Percentiles rank a stretch among this genome's conserved stretches.
These are phyloP conservation scores for Anhinga anhinga DNA, from an alignment of 2,113 vertebrate species.

Conservation along the genomic window DNA sequence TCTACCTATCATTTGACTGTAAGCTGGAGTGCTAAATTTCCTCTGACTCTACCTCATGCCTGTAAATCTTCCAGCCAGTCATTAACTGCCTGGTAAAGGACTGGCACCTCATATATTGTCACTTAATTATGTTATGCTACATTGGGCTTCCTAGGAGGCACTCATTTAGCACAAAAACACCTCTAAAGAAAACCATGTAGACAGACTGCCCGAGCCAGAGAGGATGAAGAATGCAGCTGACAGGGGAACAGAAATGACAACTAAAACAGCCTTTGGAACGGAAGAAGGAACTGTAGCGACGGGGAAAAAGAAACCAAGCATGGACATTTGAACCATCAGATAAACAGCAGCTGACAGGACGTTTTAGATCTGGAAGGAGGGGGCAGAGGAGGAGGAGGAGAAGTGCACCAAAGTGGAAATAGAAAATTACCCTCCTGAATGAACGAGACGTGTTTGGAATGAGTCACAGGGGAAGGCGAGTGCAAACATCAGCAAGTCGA, in stretches of 20 bases:
- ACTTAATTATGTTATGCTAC: slow-evolving; percentile 73
- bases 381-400: slow-evolving; percentile 39
- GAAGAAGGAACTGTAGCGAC: slow-evolving; percentile 51
- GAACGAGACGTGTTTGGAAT: slow-evolving; percentile 66
- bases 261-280: slow-evolving; percentile 59
- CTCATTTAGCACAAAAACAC: slow-evolving; percentile 72
- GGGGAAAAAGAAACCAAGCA: slow-evolving; percentile 40
- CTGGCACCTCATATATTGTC: slow-evolving; percentile 73
- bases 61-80: slow-evolving; percentile 68
- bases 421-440: slow-evolving; percentile 69
- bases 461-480: slow-evolving; percentile 69
- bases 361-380: slow-evolving; percentile 58
- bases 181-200: slow-evolving; percentile 66
- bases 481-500: slow-evolving; percentile 67
- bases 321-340: slow-evolving; percentile 66
- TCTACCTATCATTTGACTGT: neutral
- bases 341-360: slow-evolving; percentile 68
- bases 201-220: slow-evolving; percentile 58
- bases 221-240: slow-evolving; percentile 64
- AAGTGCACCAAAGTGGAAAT: slow-evolving; percentile 69
- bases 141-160: slow-evolving; percentile 73
- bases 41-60: slow-evolving; percentile 55
- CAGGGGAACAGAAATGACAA: slow-evolving; percentile 62
- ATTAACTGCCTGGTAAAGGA: slow-evolving; percentile 68
- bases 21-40: slow-evolving; percentile 40